phyloP scores from a whole-genome alignment of 2,113 vertebrate genomes.

The Tenrec ecaudatus region DNA sequence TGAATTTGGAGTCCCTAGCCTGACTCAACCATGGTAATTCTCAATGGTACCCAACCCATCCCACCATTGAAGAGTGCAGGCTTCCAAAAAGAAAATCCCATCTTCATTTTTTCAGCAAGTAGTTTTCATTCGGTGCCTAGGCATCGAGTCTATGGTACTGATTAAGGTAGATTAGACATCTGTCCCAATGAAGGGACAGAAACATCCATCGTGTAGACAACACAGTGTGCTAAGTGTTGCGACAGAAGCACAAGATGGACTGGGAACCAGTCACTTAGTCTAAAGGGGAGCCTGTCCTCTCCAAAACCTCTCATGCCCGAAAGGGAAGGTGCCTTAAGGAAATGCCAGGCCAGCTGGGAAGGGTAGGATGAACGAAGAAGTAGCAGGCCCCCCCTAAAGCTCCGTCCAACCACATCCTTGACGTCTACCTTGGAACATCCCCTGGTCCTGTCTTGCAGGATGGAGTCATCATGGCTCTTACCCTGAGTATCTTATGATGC shows the following conservation, averaged over 20 bases:
- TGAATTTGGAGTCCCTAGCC: conserved; percentile 3
- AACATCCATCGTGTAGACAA: not conserved
- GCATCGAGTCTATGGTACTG: not conserved
- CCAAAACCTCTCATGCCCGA: not conserved
- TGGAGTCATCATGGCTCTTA: not conserved
- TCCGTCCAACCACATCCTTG: not conserved
- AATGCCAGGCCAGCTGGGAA: not conserved
- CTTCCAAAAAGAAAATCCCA: conserved; percentile 4
- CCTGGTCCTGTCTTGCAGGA: not conserved
- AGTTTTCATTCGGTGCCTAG: not conserved
- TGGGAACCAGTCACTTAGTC: not conserved
- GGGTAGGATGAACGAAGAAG: not conserved
- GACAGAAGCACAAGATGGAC: not conserved
- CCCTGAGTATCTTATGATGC: not conserved
- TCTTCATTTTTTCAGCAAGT: not conserved
- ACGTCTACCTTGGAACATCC: conserved; percentile 22
- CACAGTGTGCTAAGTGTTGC: not conserved
- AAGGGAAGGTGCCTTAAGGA: not conserved
- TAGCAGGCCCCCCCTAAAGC: not conserved
- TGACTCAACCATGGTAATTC: not conserved
- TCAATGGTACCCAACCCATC: not conserved
- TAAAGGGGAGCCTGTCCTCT: conserved; percentile 21
- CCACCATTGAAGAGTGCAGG: not conserved
- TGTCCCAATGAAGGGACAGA: not conserved
- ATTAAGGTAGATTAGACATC: not conserved